These are phyloP conservation scores for Meloidogyne hapla DNA, from an alignment of 1,140 invertebrate species.

Conservation along the genomic window DNA sequence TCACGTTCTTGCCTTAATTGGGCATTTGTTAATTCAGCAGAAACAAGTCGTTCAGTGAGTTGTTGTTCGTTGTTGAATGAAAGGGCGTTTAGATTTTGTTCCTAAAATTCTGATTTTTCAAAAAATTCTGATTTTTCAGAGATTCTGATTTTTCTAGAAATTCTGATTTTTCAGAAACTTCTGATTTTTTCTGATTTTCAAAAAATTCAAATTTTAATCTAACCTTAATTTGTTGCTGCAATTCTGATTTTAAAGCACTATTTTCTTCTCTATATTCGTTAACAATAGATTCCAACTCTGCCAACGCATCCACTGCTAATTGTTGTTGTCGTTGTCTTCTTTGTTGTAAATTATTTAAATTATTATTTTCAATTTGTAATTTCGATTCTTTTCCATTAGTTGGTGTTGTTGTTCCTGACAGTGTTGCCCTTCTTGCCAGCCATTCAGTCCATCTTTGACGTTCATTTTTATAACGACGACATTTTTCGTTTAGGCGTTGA, in stretches of 20 bases:
- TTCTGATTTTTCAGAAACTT: too few relatives aligned
- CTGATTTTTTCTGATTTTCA: too few relatives aligned
- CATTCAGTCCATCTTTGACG: slow-evolving; percentile 47
- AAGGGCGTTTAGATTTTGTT: not conserved
- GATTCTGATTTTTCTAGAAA: not conserved
- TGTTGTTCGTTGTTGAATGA: slow-evolving; percentile 5
- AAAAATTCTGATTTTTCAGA: too few relatives aligned
- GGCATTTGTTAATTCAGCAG: slow-evolving; percentile 7
- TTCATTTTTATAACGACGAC: slow-evolving; percentile 42
- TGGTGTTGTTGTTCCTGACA: not conserved
- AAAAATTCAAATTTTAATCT: not conserved
- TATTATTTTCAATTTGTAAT: slow-evolving; percentile 8
- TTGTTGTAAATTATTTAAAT: not conserved
- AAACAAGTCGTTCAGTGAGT: not conserved
- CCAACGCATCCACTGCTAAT: slow-evolving; percentile 55
- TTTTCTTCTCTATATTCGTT: slow-evolving; percentile 63
- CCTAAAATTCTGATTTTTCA: not conserved
- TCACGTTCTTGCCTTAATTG: slow-evolving; percentile 72
- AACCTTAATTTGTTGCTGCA: slow-evolving; percentile 25
- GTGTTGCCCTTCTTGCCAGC: not conserved
- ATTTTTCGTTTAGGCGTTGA: slow-evolving; percentile 45
- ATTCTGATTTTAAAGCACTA: slow-evolving; percentile 57
- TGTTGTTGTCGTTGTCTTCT: slow-evolving; percentile 37
- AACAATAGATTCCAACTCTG: slow-evolving; percentile 55
- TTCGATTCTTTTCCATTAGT: not conserved